Percentiles rank a stretch among this genome's conserved stretches.
Conservation (phyloP, 1,140 invertebrate species). For the Sweltsa coloradensis region DNA sequence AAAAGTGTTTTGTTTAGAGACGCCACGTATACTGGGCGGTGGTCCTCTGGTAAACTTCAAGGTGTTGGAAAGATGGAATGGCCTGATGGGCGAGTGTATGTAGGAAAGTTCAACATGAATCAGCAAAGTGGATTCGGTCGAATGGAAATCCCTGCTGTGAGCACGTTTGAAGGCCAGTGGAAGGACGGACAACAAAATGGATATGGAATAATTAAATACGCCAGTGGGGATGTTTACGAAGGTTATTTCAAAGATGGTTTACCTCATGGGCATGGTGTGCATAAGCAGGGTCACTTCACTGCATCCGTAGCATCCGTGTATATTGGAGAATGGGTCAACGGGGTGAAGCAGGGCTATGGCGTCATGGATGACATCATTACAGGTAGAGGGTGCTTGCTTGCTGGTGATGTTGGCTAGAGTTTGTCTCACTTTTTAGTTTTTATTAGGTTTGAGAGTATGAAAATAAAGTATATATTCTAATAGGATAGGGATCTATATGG, state of each 20-base stretch:
- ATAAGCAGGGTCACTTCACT: slow-evolving; percentile 66
- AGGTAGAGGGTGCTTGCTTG: slow-evolving; percentile 24
- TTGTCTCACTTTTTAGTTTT: too few species aligned
- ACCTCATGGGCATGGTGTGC: slow-evolving; percentile 70
- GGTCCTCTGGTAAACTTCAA: slow-evolving; percentile 58
- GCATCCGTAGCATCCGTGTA: slow-evolving; percentile 62
- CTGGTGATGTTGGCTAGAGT: too few species aligned
- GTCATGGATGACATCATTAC: slow-evolving; percentile 74
- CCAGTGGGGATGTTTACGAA: slow-evolving; percentile 63
- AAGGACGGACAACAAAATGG: slow-evolving; percentile 74
- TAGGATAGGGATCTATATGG: too few species aligned
- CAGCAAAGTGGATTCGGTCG: slow-evolving; percentile 58
- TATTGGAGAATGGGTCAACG: slow-evolving; percentile 70
- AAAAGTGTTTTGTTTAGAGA: slow-evolving; percentile 61
- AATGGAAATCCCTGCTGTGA: slow-evolving; percentile 45
- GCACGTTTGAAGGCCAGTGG: slow-evolving; percentile 57
- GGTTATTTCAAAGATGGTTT: slow-evolving; percentile 74
- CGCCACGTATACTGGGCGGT: slow-evolving; percentile 45
- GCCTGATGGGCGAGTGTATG: slow-evolving; percentile 64
- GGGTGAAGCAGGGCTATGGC: slow-evolving; percentile 69
- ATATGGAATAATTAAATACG: slow-evolving; percentile 57
- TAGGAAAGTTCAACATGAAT: slow-evolving; percentile 65
- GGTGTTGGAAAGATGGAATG: slow-evolving; percentile 69
- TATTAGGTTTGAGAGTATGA: too few species aligned
- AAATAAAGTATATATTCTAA: too few species aligned